Evolutionary conservation across 2,888 invertebrate genomes (phyloP).

Genomic region (Lymantria dispar): DNA sequence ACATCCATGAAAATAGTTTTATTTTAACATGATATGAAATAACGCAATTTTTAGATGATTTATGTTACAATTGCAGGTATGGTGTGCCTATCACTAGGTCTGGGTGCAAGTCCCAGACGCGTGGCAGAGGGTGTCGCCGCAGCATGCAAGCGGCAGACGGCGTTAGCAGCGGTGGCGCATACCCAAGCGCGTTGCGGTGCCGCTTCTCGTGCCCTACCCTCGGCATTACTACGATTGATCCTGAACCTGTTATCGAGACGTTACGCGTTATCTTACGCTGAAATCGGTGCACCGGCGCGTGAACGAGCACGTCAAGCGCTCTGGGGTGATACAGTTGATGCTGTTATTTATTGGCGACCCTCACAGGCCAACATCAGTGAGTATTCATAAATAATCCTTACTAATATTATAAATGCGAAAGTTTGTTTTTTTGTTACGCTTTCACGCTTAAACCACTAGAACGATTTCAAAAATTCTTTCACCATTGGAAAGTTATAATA

Average conservation of each 20-base stretch:
- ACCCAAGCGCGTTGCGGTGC: slow-evolving; percentile 77
- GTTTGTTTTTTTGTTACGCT: no score
- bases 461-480: no score
- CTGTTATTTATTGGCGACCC: slow-evolving; percentile 87
- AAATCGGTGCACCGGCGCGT: slow-evolving; percentile 69
- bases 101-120: slow-evolving; percentile 71
- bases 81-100: slow-evolving; percentile 85
- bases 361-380: slow-evolving; percentile 90
- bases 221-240: slow-evolving; percentile 71
- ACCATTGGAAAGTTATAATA: no score
- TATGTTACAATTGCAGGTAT: slow-evolving; percentile 81
- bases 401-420: no score
- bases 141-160: slow-evolving; percentile 70
- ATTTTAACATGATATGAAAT: no score
- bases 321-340: slow-evolving; percentile 85
- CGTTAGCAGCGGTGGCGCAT: slow-evolving; percentile 79
- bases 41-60: no score
- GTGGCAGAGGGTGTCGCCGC: slow-evolving; percentile 53
- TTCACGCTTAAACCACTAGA: no score
- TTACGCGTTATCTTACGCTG: slow-evolving; percentile 86
- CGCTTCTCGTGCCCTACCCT: slow-evolving; percentile 84
- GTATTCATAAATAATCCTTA: slow-evolving; percentile 50
- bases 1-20: no score
- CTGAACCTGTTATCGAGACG: slow-evolving; percentile 85
- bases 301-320: slow-evolving; percentile 75